phyloP scores from a whole-genome alignment of 1,140 invertebrate genomes.

The Holotrichia oblita region DNA sequence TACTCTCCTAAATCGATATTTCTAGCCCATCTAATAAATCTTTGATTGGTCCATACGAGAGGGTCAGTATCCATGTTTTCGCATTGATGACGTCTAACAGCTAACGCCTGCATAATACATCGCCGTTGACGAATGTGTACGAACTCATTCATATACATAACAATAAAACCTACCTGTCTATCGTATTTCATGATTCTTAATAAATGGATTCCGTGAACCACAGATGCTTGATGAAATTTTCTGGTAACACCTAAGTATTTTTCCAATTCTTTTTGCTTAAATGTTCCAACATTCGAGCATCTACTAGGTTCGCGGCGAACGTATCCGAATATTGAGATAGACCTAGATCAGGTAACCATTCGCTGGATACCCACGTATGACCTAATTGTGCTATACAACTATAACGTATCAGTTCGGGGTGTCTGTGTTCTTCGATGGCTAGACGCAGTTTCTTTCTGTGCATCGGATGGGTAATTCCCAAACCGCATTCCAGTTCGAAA shows the following conservation, averaged over 20 bases:
- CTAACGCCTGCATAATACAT: slow-evolving; percentile 73
- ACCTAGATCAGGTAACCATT: slow-evolving; percentile 91
- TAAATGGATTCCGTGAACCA: slow-evolving; percentile 92
- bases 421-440: slow-evolving; percentile 90
- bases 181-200: slow-evolving; percentile 92
- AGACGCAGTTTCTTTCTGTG: slow-evolving; percentile 93
- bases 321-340: slow-evolving; percentile 88
- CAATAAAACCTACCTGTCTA: slow-evolving; percentile 73
- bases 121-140: neutral
- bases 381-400: slow-evolving; percentile 86
- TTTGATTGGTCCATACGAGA: slow-evolving; percentile 93
- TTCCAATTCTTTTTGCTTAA: slow-evolving; percentile 92
- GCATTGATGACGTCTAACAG: slow-evolving; percentile 86
- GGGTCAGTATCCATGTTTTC: slow-evolving; percentile 89
- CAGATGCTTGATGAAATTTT: slow-evolving; percentile 93
- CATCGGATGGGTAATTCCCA: slow-evolving; percentile 89
- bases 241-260: slow-evolving; percentile 89
- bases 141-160: neutral
- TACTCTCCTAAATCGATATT: slow-evolving; percentile 94
- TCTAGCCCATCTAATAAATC: slow-evolving; percentile 91
- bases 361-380: slow-evolving; percentile 91
- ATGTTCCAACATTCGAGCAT: slow-evolving; percentile 90
- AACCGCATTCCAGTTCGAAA: slow-evolving; percentile 84
- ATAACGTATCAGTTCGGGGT: slow-evolving; percentile 85
- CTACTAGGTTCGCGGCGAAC: slow-evolving; percentile 90